A percentile compares a stretch with the other conserved stretches of the same genome.
Conservation (phyloP, 2,113 vertebrate species). For the Chiloscyllium plagiosum region DNA sequence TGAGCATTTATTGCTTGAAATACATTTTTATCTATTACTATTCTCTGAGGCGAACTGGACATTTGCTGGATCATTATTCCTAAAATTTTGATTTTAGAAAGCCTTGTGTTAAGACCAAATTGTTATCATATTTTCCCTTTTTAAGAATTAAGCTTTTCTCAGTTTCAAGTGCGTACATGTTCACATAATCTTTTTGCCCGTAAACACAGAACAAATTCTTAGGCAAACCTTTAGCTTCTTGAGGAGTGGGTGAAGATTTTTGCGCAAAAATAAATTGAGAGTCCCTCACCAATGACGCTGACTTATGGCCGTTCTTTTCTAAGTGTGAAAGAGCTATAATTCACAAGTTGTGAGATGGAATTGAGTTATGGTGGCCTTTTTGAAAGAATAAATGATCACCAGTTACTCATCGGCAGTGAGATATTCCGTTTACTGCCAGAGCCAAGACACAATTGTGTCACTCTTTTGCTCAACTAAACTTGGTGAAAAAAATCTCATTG, state of each 20-base stretch:
- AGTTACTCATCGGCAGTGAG: not conserved
- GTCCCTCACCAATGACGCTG: not conserved
- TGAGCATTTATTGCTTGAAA: not conserved
- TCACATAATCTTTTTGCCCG: not conserved
- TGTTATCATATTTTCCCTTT: not conserved
- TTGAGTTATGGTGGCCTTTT: slow-evolving; percentile 11
- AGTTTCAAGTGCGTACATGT: not conserved
- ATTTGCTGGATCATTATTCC: not conserved
- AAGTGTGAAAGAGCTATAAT: slow-evolving; percentile 21
- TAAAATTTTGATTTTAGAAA: not conserved
- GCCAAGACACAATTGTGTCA: not conserved
- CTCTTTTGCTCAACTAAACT: not conserved
- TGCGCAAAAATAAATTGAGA: not conserved
- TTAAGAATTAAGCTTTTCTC: not conserved
- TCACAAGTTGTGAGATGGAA: slow-evolving; percentile 21
- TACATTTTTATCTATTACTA: not conserved
- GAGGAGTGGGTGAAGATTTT: not conserved
- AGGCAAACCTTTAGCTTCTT: not conserved
- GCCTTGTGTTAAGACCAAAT: not conserved
- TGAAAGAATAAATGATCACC: slow-evolving; percentile 2
- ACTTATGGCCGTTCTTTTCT: not conserved
- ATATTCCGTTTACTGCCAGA: not conserved
- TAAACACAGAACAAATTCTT: not conserved
- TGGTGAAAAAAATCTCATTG: not conserved
- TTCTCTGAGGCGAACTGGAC: not conserved